These are phyloP conservation scores for Romanogobio albipinnatus DNA, from an alignment of 2,113 vertebrate species.

Conservation along the genomic window DNA sequence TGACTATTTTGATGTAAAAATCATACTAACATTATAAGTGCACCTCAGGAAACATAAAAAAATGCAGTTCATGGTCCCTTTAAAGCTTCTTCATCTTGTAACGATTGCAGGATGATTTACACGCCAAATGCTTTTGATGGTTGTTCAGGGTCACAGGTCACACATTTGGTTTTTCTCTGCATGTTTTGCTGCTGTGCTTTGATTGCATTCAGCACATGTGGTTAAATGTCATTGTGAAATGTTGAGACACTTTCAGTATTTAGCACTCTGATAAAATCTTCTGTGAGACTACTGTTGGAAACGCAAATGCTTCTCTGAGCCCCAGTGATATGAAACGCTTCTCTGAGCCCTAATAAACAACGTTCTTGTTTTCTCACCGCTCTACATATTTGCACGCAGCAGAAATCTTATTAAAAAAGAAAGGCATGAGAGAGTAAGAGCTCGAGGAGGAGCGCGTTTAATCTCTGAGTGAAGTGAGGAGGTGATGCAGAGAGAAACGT, in stretches of 20 bases:
- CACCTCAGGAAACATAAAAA: no score
- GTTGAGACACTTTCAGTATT: background rate
- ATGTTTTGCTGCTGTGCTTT: background rate
- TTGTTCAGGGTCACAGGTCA: background rate
- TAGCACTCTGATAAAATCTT: conserved; percentile 1
- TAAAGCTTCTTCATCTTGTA: background rate
- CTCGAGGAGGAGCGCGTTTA: conserved; percentile 35
- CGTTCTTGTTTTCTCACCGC: conserved; percentile 64
- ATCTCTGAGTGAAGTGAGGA: conserved; percentile 9
- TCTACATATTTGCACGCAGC: conserved; percentile 69
- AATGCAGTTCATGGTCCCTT: no score
- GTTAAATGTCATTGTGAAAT: conserved; percentile 7
- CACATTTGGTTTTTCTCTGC: background rate
- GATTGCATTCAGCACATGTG: background rate
- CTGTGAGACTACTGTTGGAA: background rate
- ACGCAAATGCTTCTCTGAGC: conserved; percentile 35
- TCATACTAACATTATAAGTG: no score
- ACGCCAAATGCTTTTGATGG: background rate
- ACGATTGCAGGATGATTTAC: background rate
- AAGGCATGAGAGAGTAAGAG: conserved; percentile 19
- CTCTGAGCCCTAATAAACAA: conserved; percentile 69
- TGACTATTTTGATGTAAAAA: no score
- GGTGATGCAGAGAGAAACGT: conserved; percentile 43
- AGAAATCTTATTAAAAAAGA: conserved; percentile 68
- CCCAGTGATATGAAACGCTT: conserved; percentile 59